Evolutionary conservation across 2,797 vertebrate genomes (phyloP).

Genomic region (Gymnoscopelus microlampas): DNA sequence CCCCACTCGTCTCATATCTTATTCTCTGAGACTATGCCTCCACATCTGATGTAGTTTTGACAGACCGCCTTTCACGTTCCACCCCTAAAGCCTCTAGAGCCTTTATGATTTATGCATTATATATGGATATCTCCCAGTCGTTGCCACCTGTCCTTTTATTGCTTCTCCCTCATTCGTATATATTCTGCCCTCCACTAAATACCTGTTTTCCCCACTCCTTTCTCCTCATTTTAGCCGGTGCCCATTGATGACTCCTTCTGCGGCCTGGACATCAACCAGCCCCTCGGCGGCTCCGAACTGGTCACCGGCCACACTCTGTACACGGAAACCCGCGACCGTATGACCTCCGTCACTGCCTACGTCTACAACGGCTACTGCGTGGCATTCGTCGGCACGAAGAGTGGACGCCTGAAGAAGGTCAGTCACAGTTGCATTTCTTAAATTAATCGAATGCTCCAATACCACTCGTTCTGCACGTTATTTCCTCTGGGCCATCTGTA

Average conservation of each 20-base stretch:
- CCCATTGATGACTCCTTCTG: constrained; percentile 98
- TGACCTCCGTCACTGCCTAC: constrained; percentile 95
- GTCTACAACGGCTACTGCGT: constrained; percentile 97
- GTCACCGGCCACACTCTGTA: constrained; percentile 93
- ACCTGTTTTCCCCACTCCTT: neutral
- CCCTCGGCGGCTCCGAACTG: constrained; percentile 90
- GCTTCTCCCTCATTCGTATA: neutral
- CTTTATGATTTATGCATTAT: constrained; percentile 16
- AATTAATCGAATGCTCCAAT: neutral
- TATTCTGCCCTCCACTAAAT: neutral
- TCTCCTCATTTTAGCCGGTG: constrained; percentile 84
- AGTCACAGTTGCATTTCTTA: constrained; percentile 37
- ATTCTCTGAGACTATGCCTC: constrained; percentile 16
- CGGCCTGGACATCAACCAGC: constrained; percentile 98
- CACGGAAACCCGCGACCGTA: constrained; percentile 92
- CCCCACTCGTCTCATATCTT: constrained; percentile 31
- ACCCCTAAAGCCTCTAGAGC: constrained; percentile 8
- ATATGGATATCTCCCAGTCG: neutral
- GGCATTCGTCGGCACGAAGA: constrained; percentile 96
- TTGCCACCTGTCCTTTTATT: neutral
- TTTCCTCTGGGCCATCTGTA: neutral
- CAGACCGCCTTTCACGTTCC: neutral
- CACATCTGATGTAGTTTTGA: constrained; percentile 28
- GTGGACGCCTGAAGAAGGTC: constrained; percentile 96
- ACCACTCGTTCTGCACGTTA: neutral